Percentiles rank a stretch among this genome's conserved stretches.
phyloP scores from a whole-genome alignment of 2,888 invertebrate genomes.

The Tupiocoris notatus region DNA sequence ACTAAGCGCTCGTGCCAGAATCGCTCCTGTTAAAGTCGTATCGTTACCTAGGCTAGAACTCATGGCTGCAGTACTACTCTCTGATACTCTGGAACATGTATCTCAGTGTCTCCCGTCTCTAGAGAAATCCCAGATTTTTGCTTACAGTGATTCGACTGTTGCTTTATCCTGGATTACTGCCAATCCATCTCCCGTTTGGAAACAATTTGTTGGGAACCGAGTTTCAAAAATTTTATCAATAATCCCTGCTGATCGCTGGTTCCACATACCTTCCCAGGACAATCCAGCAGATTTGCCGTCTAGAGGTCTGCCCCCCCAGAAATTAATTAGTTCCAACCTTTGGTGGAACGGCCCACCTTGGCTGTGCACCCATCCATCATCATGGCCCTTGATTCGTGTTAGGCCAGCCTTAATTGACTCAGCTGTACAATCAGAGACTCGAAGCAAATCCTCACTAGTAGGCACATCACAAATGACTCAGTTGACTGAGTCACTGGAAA shows the following conservation, averaged over 20 bases:
- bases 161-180: constrained; percentile 7
- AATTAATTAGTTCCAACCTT: background rate
- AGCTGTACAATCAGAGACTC: background rate
- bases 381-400: background rate
- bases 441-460: background rate
- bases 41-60: background rate
- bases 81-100: background rate
- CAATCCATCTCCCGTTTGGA: constrained; percentile 2
- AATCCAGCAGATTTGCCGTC: constrained; percentile 6
- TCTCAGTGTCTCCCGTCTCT: background rate
- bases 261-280: background rate
- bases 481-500: background rate
- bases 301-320: background rate
- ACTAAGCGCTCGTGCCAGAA: background rate
- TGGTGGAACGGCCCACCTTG: constrained; percentile 6
- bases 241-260: background rate
- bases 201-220: background rate
- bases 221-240: background rate
- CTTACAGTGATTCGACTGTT: background rate
- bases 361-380: background rate
- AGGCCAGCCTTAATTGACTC: background rate
- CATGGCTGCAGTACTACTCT: background rate
- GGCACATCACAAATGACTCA: background rate
- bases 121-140: background rate
- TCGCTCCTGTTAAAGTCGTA: background rate